Conservation (phyloP, 2,797 vertebrate species). For the Lacerta bilineata region DNA sequence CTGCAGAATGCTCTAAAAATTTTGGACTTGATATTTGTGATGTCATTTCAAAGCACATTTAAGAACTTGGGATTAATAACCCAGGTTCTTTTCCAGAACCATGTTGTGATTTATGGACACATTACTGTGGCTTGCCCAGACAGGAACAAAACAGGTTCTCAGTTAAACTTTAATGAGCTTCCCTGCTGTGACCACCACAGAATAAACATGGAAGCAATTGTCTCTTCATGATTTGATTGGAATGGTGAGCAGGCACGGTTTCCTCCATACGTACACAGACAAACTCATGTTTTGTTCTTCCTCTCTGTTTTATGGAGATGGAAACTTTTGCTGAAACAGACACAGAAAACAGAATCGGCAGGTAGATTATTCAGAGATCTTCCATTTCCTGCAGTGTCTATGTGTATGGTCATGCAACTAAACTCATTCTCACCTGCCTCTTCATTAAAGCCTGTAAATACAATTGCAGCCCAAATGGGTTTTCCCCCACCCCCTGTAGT, state of each 20-base stretch:
- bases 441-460: constrained; percentile 12
- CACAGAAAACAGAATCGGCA: not conserved
- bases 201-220: not conserved
- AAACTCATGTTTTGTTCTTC: not conserved
- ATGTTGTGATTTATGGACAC: not conserved
- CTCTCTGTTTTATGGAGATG: not conserved
- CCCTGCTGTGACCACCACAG: not conserved
- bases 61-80: constrained; percentile 8
- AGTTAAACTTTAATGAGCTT: not conserved
- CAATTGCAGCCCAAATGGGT: not conserved
- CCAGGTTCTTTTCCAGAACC: not conserved
- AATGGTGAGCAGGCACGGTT: rapidly evolving
- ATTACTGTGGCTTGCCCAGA: not conserved
- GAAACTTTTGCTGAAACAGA: not conserved
- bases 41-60: not conserved
- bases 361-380: not conserved
- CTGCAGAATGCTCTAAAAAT: not conserved
- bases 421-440: not conserved
- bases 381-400: not conserved
- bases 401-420: not conserved
- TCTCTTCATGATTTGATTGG: not conserved
- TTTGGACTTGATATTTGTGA: not conserved
- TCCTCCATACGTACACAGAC: not conserved
- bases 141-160: not conserved
- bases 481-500: rapidly evolving